phyloP scores from a whole-genome alignment of 1,140 invertebrate genomes.

The Brachionus koreanus region DNA sequence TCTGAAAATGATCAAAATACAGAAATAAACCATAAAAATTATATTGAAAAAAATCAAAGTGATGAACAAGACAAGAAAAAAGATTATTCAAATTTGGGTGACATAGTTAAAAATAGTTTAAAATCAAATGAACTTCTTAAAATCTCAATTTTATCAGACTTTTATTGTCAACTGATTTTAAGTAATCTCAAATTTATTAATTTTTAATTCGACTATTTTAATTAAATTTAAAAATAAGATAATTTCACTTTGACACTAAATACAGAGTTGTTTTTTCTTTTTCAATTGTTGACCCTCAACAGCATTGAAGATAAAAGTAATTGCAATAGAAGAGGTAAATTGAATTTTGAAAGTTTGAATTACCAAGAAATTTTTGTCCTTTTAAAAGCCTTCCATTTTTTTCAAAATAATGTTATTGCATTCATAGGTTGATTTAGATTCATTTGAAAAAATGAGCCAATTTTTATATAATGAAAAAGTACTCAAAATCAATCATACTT shows the following conservation, averaged over 20 bases:
- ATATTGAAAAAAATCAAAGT: background rate
- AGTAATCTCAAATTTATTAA: background rate
- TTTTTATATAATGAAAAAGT: too few relatives aligned
- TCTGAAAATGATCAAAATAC: background rate
- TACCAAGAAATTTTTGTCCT: too few relatives aligned
- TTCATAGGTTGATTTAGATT: too few relatives aligned
- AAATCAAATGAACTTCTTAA: background rate
- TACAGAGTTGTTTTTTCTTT: conserved; percentile 37
- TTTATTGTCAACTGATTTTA: conserved; percentile 27
- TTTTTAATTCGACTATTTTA: background rate
- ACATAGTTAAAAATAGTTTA: background rate
- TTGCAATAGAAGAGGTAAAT: background rate
- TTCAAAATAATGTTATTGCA: too few relatives aligned
- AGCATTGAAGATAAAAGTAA: conserved; percentile 24
- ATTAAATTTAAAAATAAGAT: background rate
- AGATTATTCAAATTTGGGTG: conserved; percentile 19
- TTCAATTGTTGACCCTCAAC: conserved; percentile 39
- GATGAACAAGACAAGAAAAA: background rate
- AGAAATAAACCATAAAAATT: background rate
- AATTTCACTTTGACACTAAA: conserved; percentile 31
- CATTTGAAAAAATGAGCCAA: too few relatives aligned
- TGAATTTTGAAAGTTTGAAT: too few relatives aligned
- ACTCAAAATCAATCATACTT: too few relatives aligned
- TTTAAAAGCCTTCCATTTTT: too few relatives aligned
- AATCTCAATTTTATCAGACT: conserved; percentile 2